Conservation (phyloP, 2,113 vertebrate genomes). For the Chelonoidis abingdonii region DNA sequence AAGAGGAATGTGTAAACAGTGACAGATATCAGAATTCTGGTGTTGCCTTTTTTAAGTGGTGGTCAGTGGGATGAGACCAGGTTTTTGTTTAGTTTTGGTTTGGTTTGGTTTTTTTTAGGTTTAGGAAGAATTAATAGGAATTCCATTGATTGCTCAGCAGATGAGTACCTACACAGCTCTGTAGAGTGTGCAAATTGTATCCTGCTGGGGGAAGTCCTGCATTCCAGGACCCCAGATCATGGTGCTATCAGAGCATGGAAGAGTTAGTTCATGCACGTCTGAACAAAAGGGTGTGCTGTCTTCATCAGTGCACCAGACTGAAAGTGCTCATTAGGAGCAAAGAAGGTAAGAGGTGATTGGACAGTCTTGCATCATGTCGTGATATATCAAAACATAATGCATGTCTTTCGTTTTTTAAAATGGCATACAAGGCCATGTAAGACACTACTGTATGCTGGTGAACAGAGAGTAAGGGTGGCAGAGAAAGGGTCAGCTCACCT, state of each 20-base stretch:
- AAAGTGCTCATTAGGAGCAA: not conserved
- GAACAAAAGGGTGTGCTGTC: not conserved
- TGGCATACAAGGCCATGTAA: not conserved
- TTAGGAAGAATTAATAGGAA: not conserved
- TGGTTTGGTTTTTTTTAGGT: not conserved
- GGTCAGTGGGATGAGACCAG: not conserved
- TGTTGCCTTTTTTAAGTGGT: not conserved
- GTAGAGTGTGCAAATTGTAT: not conserved
- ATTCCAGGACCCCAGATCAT: not conserved
- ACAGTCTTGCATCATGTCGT: not conserved
- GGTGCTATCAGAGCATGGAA: not conserved
- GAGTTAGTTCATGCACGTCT: not conserved
- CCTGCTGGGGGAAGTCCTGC: not conserved
- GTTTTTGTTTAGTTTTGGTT: too few species aligned
- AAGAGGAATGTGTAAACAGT: not conserved
- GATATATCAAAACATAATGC: not conserved
- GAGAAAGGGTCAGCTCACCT: not conserved
- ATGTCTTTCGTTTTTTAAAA: not conserved
- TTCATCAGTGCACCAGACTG: not conserved
- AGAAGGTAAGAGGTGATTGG: not conserved
- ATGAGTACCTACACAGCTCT: not conserved
- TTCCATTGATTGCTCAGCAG: not conserved
- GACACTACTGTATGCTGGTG: slow-evolving; percentile 7
- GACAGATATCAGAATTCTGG: not conserved
- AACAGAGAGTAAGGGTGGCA: slow-evolving; percentile 36